phyloP scores from a whole-genome alignment of 2,113 vertebrate genomes.

The Monarcha castaneiventris region DNA sequence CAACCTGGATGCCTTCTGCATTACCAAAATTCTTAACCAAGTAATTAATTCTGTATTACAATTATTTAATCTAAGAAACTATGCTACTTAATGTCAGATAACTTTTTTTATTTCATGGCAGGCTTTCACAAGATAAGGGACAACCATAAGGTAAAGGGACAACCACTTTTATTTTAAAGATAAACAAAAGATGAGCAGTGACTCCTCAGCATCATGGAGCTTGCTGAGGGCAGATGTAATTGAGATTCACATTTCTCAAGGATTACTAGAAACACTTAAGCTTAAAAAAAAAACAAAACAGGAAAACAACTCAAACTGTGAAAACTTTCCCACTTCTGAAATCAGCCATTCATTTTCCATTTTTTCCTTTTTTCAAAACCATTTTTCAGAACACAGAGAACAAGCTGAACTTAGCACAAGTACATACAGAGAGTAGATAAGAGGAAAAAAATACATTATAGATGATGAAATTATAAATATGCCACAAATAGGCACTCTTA shows the following conservation, averaged over 20 bases:
- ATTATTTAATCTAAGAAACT: not conserved
- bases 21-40: not conserved
- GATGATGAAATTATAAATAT: not conserved
- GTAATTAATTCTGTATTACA: not conserved
- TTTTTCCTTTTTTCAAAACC: not conserved
- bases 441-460: not conserved
- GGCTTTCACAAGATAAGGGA: not conserved
- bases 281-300: not conserved
- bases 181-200: not conserved
- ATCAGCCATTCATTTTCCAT: not conserved
- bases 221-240: not conserved
- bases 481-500: not conserved
- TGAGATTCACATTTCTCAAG: not conserved
- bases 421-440: not conserved
- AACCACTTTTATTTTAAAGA: not conserved
- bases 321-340: not conserved
- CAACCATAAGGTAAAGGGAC: not conserved
- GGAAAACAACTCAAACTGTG: not conserved
- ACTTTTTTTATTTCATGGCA: not conserved
- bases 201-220: not conserved
- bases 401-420: not conserved
- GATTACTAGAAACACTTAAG: not conserved
- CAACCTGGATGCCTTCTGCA: not conserved
- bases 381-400: not conserved
- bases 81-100: not conserved